Percentiles rank a stretch among this genome's conserved stretches.
phyloP scores from a whole-genome alignment of 2,797 vertebrate genomes.

The Gallirallus australis region DNA sequence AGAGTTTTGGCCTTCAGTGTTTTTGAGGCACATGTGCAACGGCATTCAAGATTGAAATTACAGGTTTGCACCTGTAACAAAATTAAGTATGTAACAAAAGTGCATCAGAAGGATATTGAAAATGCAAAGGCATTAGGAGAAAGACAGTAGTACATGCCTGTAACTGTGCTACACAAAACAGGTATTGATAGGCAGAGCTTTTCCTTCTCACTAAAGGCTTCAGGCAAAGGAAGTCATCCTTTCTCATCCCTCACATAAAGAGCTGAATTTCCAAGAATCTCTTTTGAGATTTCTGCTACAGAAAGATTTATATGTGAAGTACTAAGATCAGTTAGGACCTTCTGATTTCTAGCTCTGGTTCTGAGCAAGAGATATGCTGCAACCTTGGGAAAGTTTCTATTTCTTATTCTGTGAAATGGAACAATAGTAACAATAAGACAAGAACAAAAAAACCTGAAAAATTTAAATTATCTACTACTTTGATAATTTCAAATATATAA shows the following conservation, averaged over 20 bases:
- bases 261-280: background rate
- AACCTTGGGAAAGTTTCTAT: background rate
- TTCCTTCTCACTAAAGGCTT: background rate
- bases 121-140: slow-evolving; percentile 11
- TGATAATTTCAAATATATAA: background rate
- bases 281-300: background rate
- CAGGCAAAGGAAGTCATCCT: background rate
- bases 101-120: slow-evolving; percentile 70
- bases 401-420: background rate
- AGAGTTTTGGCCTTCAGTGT: slow-evolving; percentile 84
- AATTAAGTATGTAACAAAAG: slow-evolving; percentile 67
- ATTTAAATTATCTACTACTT: background rate
- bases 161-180: background rate
- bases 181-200: background rate
- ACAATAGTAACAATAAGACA: background rate
- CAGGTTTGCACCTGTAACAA: slow-evolving; percentile 87
- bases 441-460: background rate
- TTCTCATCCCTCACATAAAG: background rate
- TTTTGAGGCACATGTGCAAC: slow-evolving; percentile 72
- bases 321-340: background rate
- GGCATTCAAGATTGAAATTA: slow-evolving; percentile 83
- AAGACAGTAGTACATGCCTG: background rate
- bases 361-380: background rate
- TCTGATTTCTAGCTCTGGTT: background rate
- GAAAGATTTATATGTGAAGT: background rate